Conservation (phyloP, 1,140 invertebrate species). For the Phymastichus coffea region DNA sequence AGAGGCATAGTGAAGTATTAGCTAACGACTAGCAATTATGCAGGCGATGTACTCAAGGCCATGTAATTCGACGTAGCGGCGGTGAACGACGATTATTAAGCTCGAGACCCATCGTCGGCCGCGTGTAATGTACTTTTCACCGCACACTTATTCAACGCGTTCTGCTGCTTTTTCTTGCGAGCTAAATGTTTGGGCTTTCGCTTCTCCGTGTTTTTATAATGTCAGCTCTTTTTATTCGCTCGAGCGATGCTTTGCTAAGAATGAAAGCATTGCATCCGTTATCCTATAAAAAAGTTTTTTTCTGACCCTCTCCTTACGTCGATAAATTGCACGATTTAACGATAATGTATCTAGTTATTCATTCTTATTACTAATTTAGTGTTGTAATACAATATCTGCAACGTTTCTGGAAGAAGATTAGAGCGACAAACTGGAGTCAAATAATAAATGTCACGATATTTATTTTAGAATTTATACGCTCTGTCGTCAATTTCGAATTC, state of each 20-base stretch:
- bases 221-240: too few relatives aligned
- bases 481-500: slow-evolving; percentile 52
- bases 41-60: neutral
- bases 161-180: too few relatives aligned
- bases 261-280: too few relatives aligned
- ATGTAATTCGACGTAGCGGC: neutral
- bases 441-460: slow-evolving; percentile 46
- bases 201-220: too few relatives aligned
- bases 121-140: neutral
- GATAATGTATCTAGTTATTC: too few relatives aligned
- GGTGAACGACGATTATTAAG: neutral
- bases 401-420: neutral
- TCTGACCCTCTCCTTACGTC: neutral
- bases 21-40: neutral
- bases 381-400: too few relatives aligned
- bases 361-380: too few relatives aligned
- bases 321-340: neutral
- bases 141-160: neutral
- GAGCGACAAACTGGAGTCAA: neutral
- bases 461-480: slow-evolving; percentile 59
- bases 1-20: too few relatives aligned
- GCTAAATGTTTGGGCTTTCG: too few relatives aligned
- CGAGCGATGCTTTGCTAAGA: too few relatives aligned
- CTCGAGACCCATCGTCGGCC: neutral
- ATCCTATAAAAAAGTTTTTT: neutral